phyloP scores from a whole-genome alignment of 2,797 vertebrate genomes.

The Clarias fuscus region DNA sequence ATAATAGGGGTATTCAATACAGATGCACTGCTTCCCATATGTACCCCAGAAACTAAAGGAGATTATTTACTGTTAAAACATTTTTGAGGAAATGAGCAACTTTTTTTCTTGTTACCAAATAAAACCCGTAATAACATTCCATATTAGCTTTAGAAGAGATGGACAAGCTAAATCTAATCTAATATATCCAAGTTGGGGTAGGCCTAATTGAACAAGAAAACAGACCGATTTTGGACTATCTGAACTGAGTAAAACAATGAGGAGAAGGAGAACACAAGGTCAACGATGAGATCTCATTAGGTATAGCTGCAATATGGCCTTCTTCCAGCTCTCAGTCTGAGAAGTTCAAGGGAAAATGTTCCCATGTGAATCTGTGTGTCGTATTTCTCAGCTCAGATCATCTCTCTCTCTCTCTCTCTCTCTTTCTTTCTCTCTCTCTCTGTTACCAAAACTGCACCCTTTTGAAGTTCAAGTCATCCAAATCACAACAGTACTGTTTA shows the following conservation, averaged over 20 bases:
- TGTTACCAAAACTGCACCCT: slow-evolving; percentile 55
- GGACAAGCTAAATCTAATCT: not conserved
- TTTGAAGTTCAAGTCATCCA: slow-evolving; percentile 34
- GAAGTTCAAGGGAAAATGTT: slow-evolving; percentile 53
- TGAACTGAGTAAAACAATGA: slow-evolving; percentile 30
- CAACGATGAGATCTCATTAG: slow-evolving; percentile 36
- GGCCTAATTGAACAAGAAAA: not conserved
- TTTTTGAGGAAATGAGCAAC: not conserved
- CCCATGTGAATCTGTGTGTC: slow-evolving; percentile 57
- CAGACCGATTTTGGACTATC: not conserved
- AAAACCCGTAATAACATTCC: not conserved
- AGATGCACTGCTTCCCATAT: not conserved
- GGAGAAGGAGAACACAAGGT: slow-evolving; percentile 41
- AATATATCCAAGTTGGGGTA: not conserved
- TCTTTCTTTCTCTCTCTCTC: slow-evolving; percentile 22
- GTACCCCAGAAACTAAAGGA: not conserved
- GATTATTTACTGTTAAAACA: not conserved
- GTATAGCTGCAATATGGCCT: slow-evolving; percentile 29
- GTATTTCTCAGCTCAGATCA: slow-evolving; percentile 67
- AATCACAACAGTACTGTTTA: slow-evolving; percentile 36
- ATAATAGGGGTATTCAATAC: not conserved
- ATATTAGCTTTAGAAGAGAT: slow-evolving; percentile 7
- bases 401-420: not conserved
- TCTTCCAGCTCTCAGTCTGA: slow-evolving; percentile 43
- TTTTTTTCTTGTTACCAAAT: not conserved